Base-by-base conservation (phyloP, 2,888 invertebrate species). In the Lutraria lutraria region DNA sequence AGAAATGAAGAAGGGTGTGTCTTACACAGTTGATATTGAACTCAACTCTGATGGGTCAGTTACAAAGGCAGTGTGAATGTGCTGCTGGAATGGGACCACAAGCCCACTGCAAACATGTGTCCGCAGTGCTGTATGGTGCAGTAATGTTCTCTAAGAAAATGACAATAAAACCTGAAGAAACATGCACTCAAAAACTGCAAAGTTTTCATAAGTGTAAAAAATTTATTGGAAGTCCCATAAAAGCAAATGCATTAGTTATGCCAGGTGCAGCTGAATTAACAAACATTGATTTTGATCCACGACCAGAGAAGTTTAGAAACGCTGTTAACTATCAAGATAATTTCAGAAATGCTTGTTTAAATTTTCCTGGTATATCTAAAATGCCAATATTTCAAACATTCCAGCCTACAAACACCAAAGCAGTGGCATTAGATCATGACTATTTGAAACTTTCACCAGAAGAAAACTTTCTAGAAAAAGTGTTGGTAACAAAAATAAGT, bases 71-170 rank as follows among this genome's bases (percentile, higher is more conserved):
- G 63, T 93, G 91, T 91, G 92, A 94, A 83, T 94, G 93, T 91
- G 90, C 88, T 10, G 93, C 91, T 56, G 94, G 92, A 25, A 90
- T 90, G 90, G 94, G 93, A 15, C 94, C 93, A n/a, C 31, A 43
- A 85, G 93, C 88, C 29, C 92, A 93, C 82, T 93, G 93, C 79
- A 94, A 94, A 86, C 93, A 93, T 89, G 88, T 94, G 15, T 85
- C 84, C 25, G 29, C 84, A n/a, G 86, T 90, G 1, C 54, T 94
- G 19, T 90, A 82, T 88, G 93, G 87, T 8, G 31, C n/a, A 10
- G 4, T 8, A 21, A 81, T 80, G 31, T 83, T 83, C 31, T 15
- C 10, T 15, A 34, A 60, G 13, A 72, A 31, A 43, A 29, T n/a
- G n/a, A 72, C 68, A 29, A 56, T 92, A 10, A 60, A 72, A 72